Evolutionary conservation across 2,113 vertebrate species (phyloP), one percentile per base, ranked within the genome.

Genomic region (Lepus americanus): DNA sequence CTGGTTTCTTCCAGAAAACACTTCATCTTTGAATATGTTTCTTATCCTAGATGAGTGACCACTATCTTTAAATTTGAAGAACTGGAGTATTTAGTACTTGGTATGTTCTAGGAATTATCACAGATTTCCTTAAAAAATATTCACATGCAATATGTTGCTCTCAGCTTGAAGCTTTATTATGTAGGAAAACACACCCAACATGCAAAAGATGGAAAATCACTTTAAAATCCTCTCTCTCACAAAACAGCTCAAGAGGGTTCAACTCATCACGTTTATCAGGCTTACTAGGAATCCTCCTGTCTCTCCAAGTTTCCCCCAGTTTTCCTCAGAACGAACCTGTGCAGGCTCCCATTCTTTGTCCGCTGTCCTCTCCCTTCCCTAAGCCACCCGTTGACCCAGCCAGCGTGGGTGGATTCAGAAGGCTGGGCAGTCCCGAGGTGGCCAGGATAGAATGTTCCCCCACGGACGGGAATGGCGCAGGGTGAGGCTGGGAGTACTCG

Each of bases 151-250:
- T 33, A 36, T 63, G 49, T 23, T 76, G 27, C 33, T 64, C 67
- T 80, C 90, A 63, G 19, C 4, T 16, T 6, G 33, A 10, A 31
- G 66, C 55, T 44, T 63, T 51, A 29, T 5, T 59, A 22, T 51
- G 29, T 44, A 83, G 76, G 88, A 70, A 89, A 79, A 92, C 9
- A 76, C n/a, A 87, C 10, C 25, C 39, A 55, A 36, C 4, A 39
- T 53, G 72, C 76, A 59, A 64, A 69, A 69, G 22, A 39, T 59
- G 1, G 55, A 22, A 83, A 66, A 29, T 22, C 11, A 23, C 79
- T 51, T 85, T 72, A 73, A 84, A 95, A 64, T 23, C 85, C 36
- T 63, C 80, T 67, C 33, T 78, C 63, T 92, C 77, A 78, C 2
- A 22, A 92, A 87, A 69, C 23, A 39, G n/a, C 36, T 22, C 9